Evolutionary conservation across 2,888 invertebrate species (phyloP).

Genomic region (Ectemnius cavifrons): DNA sequence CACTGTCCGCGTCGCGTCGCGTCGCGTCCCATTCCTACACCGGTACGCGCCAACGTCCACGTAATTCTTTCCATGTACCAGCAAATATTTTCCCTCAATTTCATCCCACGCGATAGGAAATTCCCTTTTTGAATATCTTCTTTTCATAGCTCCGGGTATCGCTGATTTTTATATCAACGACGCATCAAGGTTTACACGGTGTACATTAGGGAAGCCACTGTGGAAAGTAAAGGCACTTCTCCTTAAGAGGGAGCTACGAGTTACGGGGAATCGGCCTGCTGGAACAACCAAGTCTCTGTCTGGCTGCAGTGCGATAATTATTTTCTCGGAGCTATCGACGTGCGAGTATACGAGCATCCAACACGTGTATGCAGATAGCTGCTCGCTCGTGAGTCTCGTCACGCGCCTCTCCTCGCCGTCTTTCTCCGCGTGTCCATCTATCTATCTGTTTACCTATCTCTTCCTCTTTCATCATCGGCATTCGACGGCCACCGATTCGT

Average conservation of each 20-base stretch:
- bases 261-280: conserved; percentile 21
- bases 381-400: conserved; percentile 41
- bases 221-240: conserved; percentile 20
- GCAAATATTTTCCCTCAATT: no score
- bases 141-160: no score
- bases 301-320: conserved; percentile 40
- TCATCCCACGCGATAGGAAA: no score
- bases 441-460: conserved; percentile 55
- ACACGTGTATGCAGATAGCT: conserved; percentile 52
- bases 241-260: conserved; percentile 22
- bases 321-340: conserved; percentile 41
- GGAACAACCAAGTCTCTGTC: conserved; percentile 48
- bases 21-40: no score
- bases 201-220: no score
- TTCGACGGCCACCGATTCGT: conserved; percentile 50
- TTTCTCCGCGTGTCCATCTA: conserved; percentile 31
- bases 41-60: no score
- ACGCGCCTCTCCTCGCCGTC: conserved; percentile 41
- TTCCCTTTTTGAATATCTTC: no score
- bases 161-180: no score
- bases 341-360: conserved; percentile 22
- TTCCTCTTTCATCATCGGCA: conserved; percentile 57
- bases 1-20: no score
- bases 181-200: no score
- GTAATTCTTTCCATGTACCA: no score